phyloP scores from a whole-genome alignment of 1,140 invertebrate species.

The Drosophila lini region DNA sequence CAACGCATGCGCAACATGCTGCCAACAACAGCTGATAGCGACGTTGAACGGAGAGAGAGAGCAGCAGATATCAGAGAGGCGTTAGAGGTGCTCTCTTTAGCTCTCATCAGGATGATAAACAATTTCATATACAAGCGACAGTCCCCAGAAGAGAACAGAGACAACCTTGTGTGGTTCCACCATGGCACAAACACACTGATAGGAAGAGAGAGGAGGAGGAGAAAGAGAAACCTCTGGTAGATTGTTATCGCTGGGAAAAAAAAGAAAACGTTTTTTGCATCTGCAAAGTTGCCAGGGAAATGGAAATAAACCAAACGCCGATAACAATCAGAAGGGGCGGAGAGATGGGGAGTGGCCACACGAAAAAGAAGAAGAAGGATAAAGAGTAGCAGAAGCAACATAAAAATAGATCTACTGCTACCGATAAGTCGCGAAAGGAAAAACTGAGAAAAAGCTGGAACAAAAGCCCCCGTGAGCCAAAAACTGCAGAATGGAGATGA shows the following conservation, averaged over 20 bases:
- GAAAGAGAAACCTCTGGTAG: slow-evolving; percentile 15
- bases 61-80: slow-evolving; percentile 7
- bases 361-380: slow-evolving; percentile 12
- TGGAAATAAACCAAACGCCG: slow-evolving; percentile 78
- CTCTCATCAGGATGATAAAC: not conserved
- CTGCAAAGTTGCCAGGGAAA: slow-evolving; percentile 75
- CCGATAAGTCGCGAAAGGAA: slow-evolving; percentile 62
- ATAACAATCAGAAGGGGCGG: slow-evolving; percentile 55
- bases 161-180: not conserved
- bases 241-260: slow-evolving; percentile 45
- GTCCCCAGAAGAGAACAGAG: not conserved
- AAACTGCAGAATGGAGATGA: slow-evolving; percentile 40
- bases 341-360: slow-evolving; percentile 30
- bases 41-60: slow-evolving; percentile 1
- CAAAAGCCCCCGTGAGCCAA: slow-evolving; percentile 57
- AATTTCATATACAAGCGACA: too few species aligned
- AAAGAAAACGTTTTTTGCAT: slow-evolving; percentile 60
- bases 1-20: slow-evolving; percentile 80
- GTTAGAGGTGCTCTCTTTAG: not conserved
- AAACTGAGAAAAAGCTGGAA: slow-evolving; percentile 56
- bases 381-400: slow-evolving; percentile 59
- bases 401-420: slow-evolving; percentile 75
- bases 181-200: not conserved
- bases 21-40: slow-evolving; percentile 64
- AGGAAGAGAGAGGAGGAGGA: slow-evolving; percentile 18